phyloP scores from a whole-genome alignment of 2,888 invertebrate species.

The Ormyrus labotus region DNA sequence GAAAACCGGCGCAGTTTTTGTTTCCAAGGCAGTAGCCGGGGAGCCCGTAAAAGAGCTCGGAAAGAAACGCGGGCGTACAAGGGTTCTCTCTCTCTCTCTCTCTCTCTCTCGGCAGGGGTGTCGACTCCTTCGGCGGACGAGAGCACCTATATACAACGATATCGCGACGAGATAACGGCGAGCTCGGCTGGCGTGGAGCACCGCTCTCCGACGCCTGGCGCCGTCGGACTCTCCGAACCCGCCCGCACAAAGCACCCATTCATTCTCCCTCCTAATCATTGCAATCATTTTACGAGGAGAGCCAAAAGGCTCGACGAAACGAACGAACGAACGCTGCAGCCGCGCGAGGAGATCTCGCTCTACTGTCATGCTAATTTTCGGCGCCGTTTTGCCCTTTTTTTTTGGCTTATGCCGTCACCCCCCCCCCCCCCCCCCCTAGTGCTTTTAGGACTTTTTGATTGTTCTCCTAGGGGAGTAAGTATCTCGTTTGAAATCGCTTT shows the following conservation, averaged over 20 bases:
- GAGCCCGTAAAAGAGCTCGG: background rate
- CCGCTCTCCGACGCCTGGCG: conserved; percentile 17
- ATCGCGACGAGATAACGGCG: conserved; percentile 11
- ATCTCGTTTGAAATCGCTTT: no score
- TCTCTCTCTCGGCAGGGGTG: background rate
- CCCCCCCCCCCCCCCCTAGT: no score
- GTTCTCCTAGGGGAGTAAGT: no score
- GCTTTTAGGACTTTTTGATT: no score
- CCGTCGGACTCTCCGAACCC: background rate
- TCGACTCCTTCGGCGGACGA: background rate
- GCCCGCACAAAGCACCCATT: conserved; percentile 40
- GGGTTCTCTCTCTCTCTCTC: background rate
- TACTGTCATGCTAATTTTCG: conserved; percentile 15
- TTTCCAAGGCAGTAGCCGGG: background rate
- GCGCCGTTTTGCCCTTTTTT: background rate
- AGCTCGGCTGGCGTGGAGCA: background rate
- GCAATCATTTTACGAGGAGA: conserved; percentile 26
- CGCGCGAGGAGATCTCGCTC: background rate
- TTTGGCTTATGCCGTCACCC: background rate
- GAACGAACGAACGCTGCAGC: conserved; percentile 10
- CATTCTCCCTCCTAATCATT: conserved; percentile 35
- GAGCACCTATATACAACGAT: background rate
- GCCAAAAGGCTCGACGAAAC: background rate
- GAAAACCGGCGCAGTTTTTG: background rate
- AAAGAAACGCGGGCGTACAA: background rate